Evolutionary conservation across 2,888 invertebrate genomes (phyloP).

Genomic region (Andrena bucephala): DNA sequence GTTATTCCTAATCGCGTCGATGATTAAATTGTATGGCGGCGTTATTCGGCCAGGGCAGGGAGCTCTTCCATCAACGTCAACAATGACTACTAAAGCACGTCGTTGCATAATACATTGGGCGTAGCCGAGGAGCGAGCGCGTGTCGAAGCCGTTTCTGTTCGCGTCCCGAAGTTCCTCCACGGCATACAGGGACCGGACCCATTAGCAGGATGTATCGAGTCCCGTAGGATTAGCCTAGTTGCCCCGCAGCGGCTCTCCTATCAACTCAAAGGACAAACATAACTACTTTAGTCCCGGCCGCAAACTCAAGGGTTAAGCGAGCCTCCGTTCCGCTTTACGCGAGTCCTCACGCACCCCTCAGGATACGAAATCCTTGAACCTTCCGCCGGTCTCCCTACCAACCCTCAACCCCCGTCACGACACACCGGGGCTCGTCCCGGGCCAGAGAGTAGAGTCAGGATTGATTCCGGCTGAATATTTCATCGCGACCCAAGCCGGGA

Average conservation of each 20-base stretch:
- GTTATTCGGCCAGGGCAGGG: constrained; percentile 20
- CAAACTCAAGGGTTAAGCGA: constrained; percentile 85
- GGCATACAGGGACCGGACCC: constrained; percentile 73
- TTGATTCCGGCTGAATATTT: constrained; percentile 85
- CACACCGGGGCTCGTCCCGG: constrained; percentile 63
- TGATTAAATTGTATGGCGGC: constrained; percentile 17
- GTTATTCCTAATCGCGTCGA: constrained; percentile 12
- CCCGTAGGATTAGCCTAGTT: constrained; percentile 82
- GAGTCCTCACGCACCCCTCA: constrained; percentile 71
- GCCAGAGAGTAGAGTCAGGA: constrained; percentile 76
- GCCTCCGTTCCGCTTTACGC: constrained; percentile 78
- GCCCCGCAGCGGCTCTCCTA: constrained; percentile 77
- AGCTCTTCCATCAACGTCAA: constrained; percentile 62
- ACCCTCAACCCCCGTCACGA: constrained; percentile 40
- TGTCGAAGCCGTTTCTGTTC: constrained; percentile 60
- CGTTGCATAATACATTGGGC: constrained; percentile 69
- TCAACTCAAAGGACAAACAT: constrained; percentile 85
- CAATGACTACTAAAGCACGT: constrained; percentile 64
- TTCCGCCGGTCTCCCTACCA: constrained; percentile 49
- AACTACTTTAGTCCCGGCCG: constrained; percentile 84
- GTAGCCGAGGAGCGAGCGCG: constrained; percentile 44
- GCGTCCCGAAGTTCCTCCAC: constrained; percentile 66
- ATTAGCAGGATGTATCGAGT: constrained; percentile 81
- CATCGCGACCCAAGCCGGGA: constrained; percentile 75
- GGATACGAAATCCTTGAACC: constrained; percentile 68